Percentiles rank a stretch among this genome's conserved stretches.
Evolutionary conservation across 1,140 invertebrate genomes (phyloP).

Genomic region (Drosophila ogumai): DNA sequence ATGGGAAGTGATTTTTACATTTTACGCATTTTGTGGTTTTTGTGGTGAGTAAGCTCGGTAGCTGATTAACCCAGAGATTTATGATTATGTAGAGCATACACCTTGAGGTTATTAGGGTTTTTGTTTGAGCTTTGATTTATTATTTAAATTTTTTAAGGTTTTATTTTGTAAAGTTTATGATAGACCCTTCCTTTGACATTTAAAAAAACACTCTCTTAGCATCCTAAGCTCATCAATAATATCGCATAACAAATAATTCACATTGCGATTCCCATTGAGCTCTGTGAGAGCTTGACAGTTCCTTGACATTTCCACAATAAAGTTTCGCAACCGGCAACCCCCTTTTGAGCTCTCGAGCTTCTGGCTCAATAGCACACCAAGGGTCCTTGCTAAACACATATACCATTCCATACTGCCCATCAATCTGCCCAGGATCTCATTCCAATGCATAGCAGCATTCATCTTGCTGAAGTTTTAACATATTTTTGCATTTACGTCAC

Average conservation of each 20-base stretch:
- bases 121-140: conserved; percentile 18
- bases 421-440: conserved; percentile 53
- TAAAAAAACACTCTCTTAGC: neutral
- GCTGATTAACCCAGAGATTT: conserved; percentile 30
- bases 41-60: conserved; percentile 39
- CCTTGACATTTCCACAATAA: conserved; percentile 48
- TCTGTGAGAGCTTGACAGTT: conserved; percentile 40
- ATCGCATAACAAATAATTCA: conserved; percentile 16
- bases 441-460: conserved; percentile 49
- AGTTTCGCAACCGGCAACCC: conserved; percentile 34
- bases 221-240: neutral
- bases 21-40: conserved; percentile 26
- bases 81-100: conserved; percentile 20
- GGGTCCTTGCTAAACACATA: conserved; percentile 34
- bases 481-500: conserved; percentile 83
- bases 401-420: conserved; percentile 32
- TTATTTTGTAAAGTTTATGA: neutral
- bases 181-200: neutral
- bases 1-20: conserved; percentile 41
- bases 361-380: conserved; percentile 46
- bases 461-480: conserved; percentile 74
- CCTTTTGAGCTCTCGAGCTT: conserved; percentile 27
- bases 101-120: conserved; percentile 20
- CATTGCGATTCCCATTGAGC: conserved; percentile 15
- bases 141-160: neutral